A percentile compares a stretch with the other conserved stretches of the same genome.
These are phyloP conservation scores for Andrena trimmerana DNA, from an alignment of 2,888 invertebrate species.

Conservation along the genomic window DNA sequence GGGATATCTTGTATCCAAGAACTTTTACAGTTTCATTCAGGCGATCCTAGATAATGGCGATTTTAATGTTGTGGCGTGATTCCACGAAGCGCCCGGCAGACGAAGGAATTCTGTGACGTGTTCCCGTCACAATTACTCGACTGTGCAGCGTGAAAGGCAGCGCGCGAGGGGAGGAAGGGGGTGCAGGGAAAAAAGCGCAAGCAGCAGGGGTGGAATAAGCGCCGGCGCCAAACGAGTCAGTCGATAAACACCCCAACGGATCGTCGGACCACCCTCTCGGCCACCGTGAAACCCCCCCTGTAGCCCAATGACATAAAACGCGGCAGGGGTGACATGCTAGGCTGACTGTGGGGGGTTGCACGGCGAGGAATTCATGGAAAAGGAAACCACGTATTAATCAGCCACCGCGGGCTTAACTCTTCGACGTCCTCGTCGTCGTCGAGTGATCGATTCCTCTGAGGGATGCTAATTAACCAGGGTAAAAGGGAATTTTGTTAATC, in stretches of 20 bases:
- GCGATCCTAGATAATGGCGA: too few relatives aligned
- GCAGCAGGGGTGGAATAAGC: slow-evolving; percentile 48
- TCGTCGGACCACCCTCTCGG: slow-evolving; percentile 57
- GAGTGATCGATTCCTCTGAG: neutral
- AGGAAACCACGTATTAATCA: slow-evolving; percentile 30
- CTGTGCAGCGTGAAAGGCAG: neutral
- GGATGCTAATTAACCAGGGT: neutral
- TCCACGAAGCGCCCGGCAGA: too few relatives aligned
- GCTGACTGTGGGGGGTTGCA: slow-evolving; percentile 41
- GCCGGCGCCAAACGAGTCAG: slow-evolving; percentile 69
- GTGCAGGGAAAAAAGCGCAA: slow-evolving; percentile 22
- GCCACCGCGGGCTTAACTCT: slow-evolving; percentile 14
- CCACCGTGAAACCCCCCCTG: slow-evolving; percentile 62
- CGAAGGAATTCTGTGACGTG: neutral
- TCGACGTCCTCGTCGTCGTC: neutral
- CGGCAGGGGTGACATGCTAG: slow-evolving; percentile 69
- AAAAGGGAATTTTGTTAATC: too few relatives aligned
- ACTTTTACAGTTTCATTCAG: too few relatives aligned
- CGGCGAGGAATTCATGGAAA: slow-evolving; percentile 30
- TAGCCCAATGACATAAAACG: slow-evolving; percentile 78
- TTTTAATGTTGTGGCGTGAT: too few relatives aligned
- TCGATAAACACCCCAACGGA: slow-evolving; percentile 66
- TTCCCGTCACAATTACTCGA: neutral
- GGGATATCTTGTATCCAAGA: too few relatives aligned
- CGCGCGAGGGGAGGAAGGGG: slow-evolving; percentile 1